Evolutionary conservation across 2,113 vertebrate genomes (phyloP).

Genomic region (Ginglymostoma cirratum): DNA sequence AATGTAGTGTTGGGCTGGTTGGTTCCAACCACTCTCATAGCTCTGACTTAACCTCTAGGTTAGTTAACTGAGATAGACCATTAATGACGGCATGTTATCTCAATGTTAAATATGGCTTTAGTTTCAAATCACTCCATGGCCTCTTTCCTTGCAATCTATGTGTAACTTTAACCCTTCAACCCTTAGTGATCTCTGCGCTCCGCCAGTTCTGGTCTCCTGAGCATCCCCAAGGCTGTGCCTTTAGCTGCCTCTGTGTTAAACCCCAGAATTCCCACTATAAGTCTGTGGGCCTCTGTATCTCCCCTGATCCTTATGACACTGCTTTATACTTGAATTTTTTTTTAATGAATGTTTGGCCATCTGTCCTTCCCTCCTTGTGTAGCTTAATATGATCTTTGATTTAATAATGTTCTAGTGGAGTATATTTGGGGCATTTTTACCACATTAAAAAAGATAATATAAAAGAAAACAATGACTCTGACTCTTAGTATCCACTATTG

Average conservation of each 20-base stretch:
- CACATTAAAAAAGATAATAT: background rate
- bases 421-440: background rate
- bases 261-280: background rate
- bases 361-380: background rate
- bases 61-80: background rate
- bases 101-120: background rate
- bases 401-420: background rate
- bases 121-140: background rate
- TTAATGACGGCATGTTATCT: background rate
- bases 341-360: background rate
- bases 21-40: background rate
- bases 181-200: background rate
- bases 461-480: no score
- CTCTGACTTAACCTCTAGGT: background rate
- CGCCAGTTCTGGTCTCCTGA: background rate
- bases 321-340: background rate
- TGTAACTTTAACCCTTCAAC: no score
- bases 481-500: no score
- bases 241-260: background rate
- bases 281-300: background rate
- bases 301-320: background rate
- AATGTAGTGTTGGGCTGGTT: background rate
- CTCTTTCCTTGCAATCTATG: background rate
- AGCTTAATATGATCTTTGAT: background rate
- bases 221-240: background rate